These are phyloP conservation scores for Cavia aperea DNA, from an alignment of 2,113 vertebrate species.

Conservation along the genomic window DNA sequence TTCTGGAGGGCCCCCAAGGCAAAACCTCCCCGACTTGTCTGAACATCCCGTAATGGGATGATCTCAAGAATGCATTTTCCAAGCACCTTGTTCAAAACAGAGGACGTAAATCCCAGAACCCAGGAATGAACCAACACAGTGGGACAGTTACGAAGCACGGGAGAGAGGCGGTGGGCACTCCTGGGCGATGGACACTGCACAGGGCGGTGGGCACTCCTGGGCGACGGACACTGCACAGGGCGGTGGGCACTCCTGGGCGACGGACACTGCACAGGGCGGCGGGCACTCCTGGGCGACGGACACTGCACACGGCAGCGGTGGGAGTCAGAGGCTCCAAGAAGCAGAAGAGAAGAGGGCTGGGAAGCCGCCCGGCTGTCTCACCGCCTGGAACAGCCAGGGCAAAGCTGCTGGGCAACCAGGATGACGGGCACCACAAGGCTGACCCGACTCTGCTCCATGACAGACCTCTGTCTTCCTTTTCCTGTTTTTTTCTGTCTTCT, in stretches of 20 bases:
- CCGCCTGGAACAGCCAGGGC: neutral
- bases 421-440: neutral
- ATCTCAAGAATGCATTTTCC: neutral
- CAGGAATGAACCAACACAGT: neutral
- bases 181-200: neutral
- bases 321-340: neutral
- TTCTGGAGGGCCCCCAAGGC: neutral
- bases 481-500: too few species aligned
- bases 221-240: too few species aligned
- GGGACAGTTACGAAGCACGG: neutral
- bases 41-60: neutral
- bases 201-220: too few species aligned
- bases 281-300: neutral
- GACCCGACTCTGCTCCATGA: neutral
- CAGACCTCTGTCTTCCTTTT: neutral
- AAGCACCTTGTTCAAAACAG: neutral
- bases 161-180: neutral
- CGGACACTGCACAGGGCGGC: neutral
- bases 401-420: neutral
- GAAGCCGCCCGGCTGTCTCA: neutral
- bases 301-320: neutral
- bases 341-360: neutral
- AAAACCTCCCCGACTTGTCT: neutral
- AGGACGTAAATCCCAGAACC: neutral
- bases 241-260: neutral